Evolutionary conservation across 1,140 invertebrate genomes (phyloP), one percentile per base, ranked within the genome.

Genomic region (Heliconius congener): DNA sequence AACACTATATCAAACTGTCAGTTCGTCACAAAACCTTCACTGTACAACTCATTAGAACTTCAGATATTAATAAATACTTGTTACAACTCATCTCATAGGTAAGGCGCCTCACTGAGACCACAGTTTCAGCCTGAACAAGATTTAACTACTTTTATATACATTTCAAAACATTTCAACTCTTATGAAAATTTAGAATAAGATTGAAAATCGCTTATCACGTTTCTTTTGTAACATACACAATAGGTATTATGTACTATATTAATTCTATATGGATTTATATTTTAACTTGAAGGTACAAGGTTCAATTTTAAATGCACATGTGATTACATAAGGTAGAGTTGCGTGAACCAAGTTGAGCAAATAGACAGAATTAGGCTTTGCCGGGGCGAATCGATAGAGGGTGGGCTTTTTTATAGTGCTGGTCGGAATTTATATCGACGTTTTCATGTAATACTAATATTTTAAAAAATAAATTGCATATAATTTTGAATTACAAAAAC

Each of bases 341-440:
- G 52, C 23, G 34, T 37, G 50, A 34, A 23, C 18, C 50, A 34
- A 27, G 39, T 39, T 79, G 74, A 81, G 82, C 89, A 88, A 88
- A 90, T 86, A 89, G 82, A 85, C 86, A 88, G 89, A 88, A 90
- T 91, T 91, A 91, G 89, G 89, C 89, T 91, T 88, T 87, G 83
- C 83, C 82, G 86, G 81, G 81, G 84, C 82, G 82, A 88, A 93
- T 93, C 92, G 90, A 93, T 93, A 92, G 84, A 89, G 87, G 86
- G 86, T 85, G 85, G 81, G 80, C 83, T 83, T 79, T 60, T 71
- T 42, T 4, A 19, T 87, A 90, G 90, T 80, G 90, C 73, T 85
- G 91, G 60, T 19, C 37, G 34, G 27, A n/a, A 42, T 9, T 39
- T 79, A 66, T 66, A 73, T 86, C 85, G 85, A 86, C 1, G 13